Evolutionary conservation across 2,797 vertebrate genomes (phyloP).

Genomic region (Lepus oiostolus): DNA sequence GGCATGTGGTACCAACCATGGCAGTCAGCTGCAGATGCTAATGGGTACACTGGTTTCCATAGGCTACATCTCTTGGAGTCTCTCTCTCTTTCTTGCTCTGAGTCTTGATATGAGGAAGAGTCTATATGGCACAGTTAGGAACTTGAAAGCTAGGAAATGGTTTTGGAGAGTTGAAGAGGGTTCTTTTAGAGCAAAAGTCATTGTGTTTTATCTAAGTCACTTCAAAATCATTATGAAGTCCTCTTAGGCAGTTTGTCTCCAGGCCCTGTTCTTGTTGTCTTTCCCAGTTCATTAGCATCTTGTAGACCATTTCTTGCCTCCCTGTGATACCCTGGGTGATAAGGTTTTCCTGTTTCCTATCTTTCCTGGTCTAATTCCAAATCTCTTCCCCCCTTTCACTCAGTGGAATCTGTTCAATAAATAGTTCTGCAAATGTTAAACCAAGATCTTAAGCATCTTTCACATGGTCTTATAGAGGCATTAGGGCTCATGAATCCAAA

Average conservation of each 20-base stretch:
- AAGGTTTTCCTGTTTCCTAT: not conserved
- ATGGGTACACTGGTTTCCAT: not conserved
- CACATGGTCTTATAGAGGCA: not conserved
- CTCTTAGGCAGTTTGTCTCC: constrained; percentile 26
- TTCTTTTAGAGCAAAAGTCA: not conserved
- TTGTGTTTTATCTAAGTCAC: not conserved
- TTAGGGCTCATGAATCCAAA: not conserved
- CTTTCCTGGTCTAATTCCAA: not conserved
- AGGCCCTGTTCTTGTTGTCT: not conserved
- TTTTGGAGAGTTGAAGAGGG: not conserved
- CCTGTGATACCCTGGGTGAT: not conserved
- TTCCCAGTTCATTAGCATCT: constrained; percentile 17
- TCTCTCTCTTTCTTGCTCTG: not conserved
- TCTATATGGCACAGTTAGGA: not conserved
- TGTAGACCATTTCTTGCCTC: not conserved
- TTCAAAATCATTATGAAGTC: not conserved
- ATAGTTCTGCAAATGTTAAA: constrained; percentile 7
- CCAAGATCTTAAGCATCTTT: not conserved
- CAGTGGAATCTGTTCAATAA: not conserved
- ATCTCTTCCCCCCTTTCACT: not conserved
- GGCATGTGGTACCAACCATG: not conserved
- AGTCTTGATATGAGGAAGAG: not conserved
- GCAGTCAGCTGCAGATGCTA: not conserved
- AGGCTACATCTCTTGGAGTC: not conserved
- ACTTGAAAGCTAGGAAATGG: not conserved